Base-by-base conservation (phyloP, 2,888 invertebrate species). In the Lasioglossum calceatum region DNA sequence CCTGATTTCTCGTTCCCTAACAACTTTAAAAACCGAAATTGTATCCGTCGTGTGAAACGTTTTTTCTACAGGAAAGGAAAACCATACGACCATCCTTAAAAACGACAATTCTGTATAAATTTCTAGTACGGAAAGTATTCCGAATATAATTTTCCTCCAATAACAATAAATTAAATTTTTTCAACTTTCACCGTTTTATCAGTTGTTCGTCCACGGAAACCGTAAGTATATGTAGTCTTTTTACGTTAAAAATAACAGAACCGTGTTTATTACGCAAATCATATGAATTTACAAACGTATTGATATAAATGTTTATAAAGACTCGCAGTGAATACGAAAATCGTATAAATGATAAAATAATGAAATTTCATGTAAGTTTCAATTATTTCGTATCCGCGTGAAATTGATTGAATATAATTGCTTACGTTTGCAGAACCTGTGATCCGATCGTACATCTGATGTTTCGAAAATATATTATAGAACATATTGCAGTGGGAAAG, bases 401-500 rank as follows among this genome's bases (percentile, higher is more conserved):
- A 16, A 64, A 44, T 54, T 67, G 19, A 27, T 44, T 32, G 50
- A 27, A 50, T 19, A 44, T 39, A 54, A 73, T 73, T 82, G 14
- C 4, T 82, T 71, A 19, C 7, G 32, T 42, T 64, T n/a, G 27
- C 64, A 10, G 44, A 82, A 54, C 5, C 50, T 42, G 70, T 16
- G 14, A 81, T 23, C 44, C 61, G 12, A 76, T 76, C n/a, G 7
- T n/a, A 39, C 23, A 58, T 58, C n/a, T 32, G 16, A 75, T 36
- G 50, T 19, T 72, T 32, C 61, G 58, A 8, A 47, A 75, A 81
- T 50, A n/a, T 47, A 50, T 76, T 72, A 50, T 44, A 61, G 23
- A 76, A 76, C 23, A 12, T 64, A 82, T 54, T 27, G 72, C 16
- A 32, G 27, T 61, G 79, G 72, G 32, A 27, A 42, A 58, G 70